Evolutionary conservation across 1,140 invertebrate species (phyloP).

Genomic region (Camponotus vicinus): DNA sequence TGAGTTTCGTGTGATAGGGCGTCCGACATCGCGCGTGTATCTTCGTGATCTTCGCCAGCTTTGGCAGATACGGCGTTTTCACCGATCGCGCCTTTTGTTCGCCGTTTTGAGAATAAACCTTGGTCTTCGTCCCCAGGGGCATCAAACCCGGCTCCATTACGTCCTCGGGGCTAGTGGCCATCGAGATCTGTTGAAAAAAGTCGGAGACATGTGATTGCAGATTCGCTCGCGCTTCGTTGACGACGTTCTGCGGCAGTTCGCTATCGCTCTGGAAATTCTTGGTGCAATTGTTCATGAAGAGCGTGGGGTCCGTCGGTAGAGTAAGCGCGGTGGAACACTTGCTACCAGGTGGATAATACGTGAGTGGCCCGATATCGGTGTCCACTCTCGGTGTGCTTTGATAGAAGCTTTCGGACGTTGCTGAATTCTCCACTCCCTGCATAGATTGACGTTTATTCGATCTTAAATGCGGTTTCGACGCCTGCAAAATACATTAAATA

Average conservation of each 20-base stretch:
- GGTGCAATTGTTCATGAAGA: slow-evolving; percentile 66
- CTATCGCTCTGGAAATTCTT: slow-evolving; percentile 77
- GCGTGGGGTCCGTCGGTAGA: slow-evolving; percentile 76
- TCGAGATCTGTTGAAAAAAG: slow-evolving; percentile 86
- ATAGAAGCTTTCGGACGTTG: slow-evolving; percentile 82
- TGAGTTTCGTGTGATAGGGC: slow-evolving; percentile 79
- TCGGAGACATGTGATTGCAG: slow-evolving; percentile 86
- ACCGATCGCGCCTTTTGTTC: slow-evolving; percentile 66
- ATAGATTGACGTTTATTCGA: slow-evolving; percentile 81
- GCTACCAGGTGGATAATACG: slow-evolving; percentile 69
- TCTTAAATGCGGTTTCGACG: slow-evolving; percentile 81
- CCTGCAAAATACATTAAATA: slow-evolving; percentile 67
- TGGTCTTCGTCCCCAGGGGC: slow-evolving; percentile 70
- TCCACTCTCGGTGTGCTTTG: slow-evolving; percentile 84
- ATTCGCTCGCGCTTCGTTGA: slow-evolving; percentile 82
- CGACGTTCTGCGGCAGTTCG: slow-evolving; percentile 81
- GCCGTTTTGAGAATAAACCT: slow-evolving; percentile 71
- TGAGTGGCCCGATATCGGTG: slow-evolving; percentile 83
- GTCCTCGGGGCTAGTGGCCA: slow-evolving; percentile 86
- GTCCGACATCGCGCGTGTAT: slow-evolving; percentile 80
- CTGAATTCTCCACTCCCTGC: slow-evolving; percentile 71
- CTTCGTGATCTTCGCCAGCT: slow-evolving; percentile 81
- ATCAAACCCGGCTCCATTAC: slow-evolving; percentile 83
- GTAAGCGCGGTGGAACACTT: slow-evolving; percentile 75
- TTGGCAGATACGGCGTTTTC: slow-evolving; percentile 75